Percentiles rank a stretch among this genome's conserved stretches.
phyloP scores from a whole-genome alignment of 2,113 vertebrate species.

The Gymnogyps californianus region DNA sequence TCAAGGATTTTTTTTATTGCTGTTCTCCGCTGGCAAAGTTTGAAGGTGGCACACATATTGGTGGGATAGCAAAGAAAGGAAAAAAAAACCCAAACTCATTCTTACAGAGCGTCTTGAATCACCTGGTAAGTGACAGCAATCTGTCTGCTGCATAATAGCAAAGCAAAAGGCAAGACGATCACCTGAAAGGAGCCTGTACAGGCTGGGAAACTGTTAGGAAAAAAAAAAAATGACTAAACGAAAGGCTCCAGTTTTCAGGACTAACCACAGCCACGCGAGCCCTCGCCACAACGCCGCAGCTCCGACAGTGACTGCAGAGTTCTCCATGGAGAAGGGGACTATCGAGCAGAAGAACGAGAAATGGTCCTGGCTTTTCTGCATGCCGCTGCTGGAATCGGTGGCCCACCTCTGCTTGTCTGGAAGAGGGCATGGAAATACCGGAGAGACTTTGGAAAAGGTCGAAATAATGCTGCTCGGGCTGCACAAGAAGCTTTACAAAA shows the following conservation, averaged over 20 bases:
- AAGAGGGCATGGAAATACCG: neutral
- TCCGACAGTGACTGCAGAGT: no score
- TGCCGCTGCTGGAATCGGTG: neutral
- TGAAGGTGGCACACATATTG: neutral
- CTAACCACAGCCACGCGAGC: neutral
- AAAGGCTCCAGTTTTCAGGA: neutral
- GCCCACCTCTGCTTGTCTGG: neutral
- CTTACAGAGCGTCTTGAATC: neutral
- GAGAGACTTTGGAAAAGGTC: neutral
- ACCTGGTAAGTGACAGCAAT: neutral
- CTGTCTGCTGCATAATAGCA: neutral
- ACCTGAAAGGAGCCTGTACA: neutral
- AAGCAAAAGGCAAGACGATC: neutral
- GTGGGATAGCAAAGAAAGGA: neutral
- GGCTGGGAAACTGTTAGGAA: neutral
- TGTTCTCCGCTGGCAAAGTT: neutral
- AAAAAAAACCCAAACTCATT: neutral
- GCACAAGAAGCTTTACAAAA: neutral
- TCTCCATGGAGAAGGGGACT: no score
- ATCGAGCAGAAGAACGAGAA: neutral
- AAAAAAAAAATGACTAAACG: neutral
- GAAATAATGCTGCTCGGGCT: neutral
- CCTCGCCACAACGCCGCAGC: no score
- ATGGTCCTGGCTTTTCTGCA: neutral
- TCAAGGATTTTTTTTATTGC: neutral